A percentile compares a stretch with the other conserved stretches of the same genome.
These are phyloP conservation scores for Ecdyonurus torrentis DNA, from an alignment of 2,888 invertebrate species.

Conservation along the genomic window DNA sequence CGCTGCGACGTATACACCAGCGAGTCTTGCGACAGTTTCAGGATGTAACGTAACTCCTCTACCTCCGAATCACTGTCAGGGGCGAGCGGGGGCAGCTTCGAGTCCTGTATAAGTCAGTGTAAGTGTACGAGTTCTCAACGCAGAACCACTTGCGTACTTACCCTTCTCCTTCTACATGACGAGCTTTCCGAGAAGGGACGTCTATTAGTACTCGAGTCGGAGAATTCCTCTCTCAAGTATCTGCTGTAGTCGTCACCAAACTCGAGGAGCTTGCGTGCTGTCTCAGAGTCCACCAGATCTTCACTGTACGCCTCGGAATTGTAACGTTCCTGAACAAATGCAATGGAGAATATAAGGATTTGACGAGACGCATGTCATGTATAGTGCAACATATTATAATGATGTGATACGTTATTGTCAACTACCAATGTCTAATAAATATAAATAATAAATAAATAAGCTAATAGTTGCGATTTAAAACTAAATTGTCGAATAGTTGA, in stretches of 20 bases:
- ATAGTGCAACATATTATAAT: no score
- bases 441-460: no score
- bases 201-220: not conserved
- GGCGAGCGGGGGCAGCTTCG: not conserved
- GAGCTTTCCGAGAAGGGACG: not conserved
- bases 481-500: no score
- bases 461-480: no score
- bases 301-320: slow-evolving; percentile 83
- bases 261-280: slow-evolving; percentile 62
- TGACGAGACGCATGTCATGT: no score
- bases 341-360: slow-evolving; percentile 17
- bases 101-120: not conserved
- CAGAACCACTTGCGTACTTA: not conserved
- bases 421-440: no score
- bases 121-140: not conserved
- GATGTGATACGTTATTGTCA: no score
- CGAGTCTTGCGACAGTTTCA: slow-evolving; percentile 44
- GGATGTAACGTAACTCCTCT: slow-evolving; percentile 43
- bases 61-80: slow-evolving; percentile 46
- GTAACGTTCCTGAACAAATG: slow-evolving; percentile 68
- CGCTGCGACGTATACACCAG: slow-evolving; percentile 36
- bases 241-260: slow-evolving; percentile 84
- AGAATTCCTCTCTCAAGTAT: slow-evolving; percentile 7
- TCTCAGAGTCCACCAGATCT: slow-evolving; percentile 64
- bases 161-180: not conserved